Evolutionary conservation across 2,797 vertebrate genomes (phyloP).

Genomic region (Thunnus albacares): DNA sequence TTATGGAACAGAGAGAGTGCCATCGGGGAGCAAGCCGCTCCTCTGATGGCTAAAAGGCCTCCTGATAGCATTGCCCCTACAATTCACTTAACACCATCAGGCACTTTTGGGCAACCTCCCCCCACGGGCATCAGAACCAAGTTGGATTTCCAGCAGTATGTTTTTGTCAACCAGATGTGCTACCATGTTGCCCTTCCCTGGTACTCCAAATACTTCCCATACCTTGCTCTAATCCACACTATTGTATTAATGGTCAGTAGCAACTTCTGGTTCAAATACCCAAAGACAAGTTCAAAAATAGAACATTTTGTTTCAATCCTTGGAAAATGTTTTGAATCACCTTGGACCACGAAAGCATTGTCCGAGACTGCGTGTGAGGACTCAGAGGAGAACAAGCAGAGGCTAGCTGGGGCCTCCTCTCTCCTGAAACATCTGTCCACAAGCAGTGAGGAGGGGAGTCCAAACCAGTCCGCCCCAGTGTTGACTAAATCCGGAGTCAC

Average conservation of each 20-base stretch:
- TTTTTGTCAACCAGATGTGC: conserved; percentile 99
- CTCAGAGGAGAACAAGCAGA: conserved; percentile 97
- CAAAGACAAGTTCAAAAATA: conserved; percentile 99
- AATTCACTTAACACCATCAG: conserved; percentile 61
- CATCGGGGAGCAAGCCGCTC: conserved; percentile 79
- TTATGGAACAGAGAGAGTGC: conserved; percentile 77
- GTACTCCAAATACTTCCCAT: conserved; percentile 99
- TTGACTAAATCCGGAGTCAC: conserved; percentile 93
- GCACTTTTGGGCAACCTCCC: conserved; percentile 79
- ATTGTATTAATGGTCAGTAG: conserved; percentile 99
- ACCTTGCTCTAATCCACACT: conserved; percentile 98
- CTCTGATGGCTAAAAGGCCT: conserved; percentile 80
- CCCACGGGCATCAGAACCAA: conserved; percentile 93
- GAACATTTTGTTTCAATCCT: conserved; percentile 99
- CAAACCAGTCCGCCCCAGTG: conserved; percentile 93
- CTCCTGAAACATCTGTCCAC: conserved; percentile 96
- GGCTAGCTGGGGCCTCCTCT: conserved; percentile 91
- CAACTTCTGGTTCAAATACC: conserved; percentile 99
- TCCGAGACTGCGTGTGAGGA: conserved; percentile 99
- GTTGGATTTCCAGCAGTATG: conserved; percentile 98
- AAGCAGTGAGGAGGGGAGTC: conserved; percentile 97
- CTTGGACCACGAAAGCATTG: conserved; percentile 98
- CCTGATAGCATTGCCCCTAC: conserved; percentile 71
- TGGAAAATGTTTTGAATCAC: conserved; percentile 98
- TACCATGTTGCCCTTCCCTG: conserved; percentile 98